Evolutionary conservation across 1,140 invertebrate species (phyloP), one percentile per base, ranked within the genome.

Genomic region (Scylla paramamosain): DNA sequence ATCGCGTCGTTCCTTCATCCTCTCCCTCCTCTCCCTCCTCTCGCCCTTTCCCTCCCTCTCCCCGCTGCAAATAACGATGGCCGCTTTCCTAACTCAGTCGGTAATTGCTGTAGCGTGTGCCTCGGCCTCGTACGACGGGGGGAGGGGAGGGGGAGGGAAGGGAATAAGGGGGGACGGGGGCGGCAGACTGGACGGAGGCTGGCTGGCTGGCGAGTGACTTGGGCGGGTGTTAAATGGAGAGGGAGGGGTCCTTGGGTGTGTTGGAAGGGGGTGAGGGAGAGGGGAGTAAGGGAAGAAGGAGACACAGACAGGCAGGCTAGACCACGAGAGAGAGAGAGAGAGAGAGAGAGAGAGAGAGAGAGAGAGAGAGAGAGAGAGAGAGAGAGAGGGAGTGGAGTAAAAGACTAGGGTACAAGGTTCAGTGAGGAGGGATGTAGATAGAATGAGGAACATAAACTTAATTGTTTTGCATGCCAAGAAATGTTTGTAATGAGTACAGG

Each of bases 271-370:
- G 67, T 0, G 6, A 77, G 16, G 67, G 67, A n/a, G 67, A n/a
- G 67, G 67, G 20, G 67, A 25, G 67, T 12, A n/a, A 20, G 4
- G 20, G 67, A 77, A n/a, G 67, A 1, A 20, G 67, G 67, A n/a
- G 20, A 77, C 0, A n/a, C 6, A 77, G 67, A 77, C 67, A 77
- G 20, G n/a, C 25, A 77, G 46, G 46, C 46, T 48, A 48, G 46
- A 48, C 46, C 46, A 7, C 6, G 6, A 48, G 46, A 48, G 59
- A 4, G 48, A 14, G 48, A 6, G 48, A 52, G 52, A 59, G 29
- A 87, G 86, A 31, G 45, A 87, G 86, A 88, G 86, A 88, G 86
- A 88, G 31, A 88, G 86, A 86, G n/a, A 86, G 28, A 86, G 28
- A 86, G 28, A 86, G 10, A 86, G 10, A 86, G 28, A 28, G 10